Conservation (phyloP, 2,113 vertebrate genomes). For the Atrichornis clamosus region DNA sequence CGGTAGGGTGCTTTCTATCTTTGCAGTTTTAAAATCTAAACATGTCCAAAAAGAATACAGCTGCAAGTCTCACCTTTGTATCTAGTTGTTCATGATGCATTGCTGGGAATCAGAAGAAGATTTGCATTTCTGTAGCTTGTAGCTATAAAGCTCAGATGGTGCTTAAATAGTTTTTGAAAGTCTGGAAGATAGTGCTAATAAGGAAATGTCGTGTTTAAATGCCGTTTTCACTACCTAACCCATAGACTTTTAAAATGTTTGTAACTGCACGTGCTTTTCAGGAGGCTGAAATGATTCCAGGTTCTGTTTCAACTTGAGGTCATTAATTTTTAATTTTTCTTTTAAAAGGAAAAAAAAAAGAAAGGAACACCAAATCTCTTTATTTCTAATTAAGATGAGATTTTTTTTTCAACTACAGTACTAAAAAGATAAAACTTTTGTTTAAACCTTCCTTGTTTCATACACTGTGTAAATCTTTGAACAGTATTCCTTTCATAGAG, state of each 20-base stretch:
- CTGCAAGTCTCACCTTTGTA: background rate
- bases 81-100: background rate
- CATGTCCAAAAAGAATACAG: background rate
- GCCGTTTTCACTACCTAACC: slow-evolving; percentile 21
- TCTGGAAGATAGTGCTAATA: background rate
- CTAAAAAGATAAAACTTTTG: background rate
- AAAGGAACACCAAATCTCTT: background rate
- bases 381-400: background rate
- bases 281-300: background rate
- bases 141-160: background rate
- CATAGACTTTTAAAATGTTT: slow-evolving; percentile 29
- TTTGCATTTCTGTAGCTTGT: background rate
- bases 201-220: slow-evolving; percentile 15
- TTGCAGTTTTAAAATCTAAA: background rate
- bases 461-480: background rate
- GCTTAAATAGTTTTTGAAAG: background rate
- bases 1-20: background rate
- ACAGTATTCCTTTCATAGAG: background rate
- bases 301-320: background rate
- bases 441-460: background rate
- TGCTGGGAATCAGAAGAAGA: background rate
- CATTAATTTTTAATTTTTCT: background rate
- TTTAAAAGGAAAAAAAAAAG: rapidly evolving
- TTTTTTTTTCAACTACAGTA: background rate
- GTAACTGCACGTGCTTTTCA: background rate